Evolutionary conservation across 2,113 vertebrate genomes (phyloP).

Genomic region (Sylvia atricapilla): DNA sequence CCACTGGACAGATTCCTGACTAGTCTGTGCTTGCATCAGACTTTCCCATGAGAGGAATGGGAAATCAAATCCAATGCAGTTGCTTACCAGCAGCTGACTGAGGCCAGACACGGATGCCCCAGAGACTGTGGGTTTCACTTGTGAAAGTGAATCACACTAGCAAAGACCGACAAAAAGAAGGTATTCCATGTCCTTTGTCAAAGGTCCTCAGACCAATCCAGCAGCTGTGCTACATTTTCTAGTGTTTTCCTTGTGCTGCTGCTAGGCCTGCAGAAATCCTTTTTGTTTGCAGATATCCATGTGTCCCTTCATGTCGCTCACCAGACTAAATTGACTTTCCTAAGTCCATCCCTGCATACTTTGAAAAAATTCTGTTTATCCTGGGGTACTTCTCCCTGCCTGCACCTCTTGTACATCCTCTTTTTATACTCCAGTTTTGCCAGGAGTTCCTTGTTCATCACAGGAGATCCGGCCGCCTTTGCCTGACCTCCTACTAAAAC

Average conservation of each 20-base stretch:
- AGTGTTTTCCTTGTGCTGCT: background rate
- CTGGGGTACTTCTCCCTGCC: background rate
- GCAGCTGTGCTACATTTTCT: background rate
- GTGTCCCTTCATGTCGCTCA: background rate
- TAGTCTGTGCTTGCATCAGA: background rate
- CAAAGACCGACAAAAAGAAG: background rate
- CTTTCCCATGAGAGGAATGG: background rate
- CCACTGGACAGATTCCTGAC: background rate
- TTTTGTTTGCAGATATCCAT: too few relatives aligned
- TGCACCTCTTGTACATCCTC: background rate
- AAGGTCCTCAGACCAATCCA: background rate
- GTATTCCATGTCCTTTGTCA: background rate
- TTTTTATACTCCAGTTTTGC: background rate
- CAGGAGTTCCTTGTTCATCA: background rate
- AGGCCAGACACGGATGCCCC: background rate
- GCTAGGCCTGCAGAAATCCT: background rate
- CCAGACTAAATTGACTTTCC: background rate
- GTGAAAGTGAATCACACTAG: background rate
- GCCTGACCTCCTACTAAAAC: background rate
- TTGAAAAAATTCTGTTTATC: background rate
- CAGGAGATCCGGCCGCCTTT: background rate
- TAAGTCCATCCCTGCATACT: background rate
- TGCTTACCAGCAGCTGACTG: background rate
- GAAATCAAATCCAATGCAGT: background rate
- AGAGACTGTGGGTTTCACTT: background rate